phyloP scores from a whole-genome alignment of 1,140 invertebrate species.

The Trichonephila clavata region DNA sequence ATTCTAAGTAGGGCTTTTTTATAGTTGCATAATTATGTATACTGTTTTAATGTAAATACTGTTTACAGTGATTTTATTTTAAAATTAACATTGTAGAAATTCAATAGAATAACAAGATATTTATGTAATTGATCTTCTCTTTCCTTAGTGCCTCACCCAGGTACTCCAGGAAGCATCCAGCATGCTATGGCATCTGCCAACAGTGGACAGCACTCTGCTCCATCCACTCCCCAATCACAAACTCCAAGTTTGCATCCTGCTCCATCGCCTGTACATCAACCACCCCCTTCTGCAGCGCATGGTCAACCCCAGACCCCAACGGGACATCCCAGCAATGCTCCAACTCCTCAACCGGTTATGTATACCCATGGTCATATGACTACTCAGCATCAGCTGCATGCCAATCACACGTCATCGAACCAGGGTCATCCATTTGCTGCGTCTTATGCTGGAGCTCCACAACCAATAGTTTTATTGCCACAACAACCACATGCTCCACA shows the following conservation, averaged over 20 bases:
- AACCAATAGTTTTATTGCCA: slow-evolving; percentile 75
- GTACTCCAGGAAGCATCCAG: slow-evolving; percentile 35
- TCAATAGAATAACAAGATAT: no score
- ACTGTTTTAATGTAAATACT: no score
- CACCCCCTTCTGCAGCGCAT: slow-evolving; percentile 51
- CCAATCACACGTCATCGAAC: slow-evolving; percentile 37
- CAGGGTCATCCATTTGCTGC: slow-evolving; percentile 65
- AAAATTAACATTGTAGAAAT: no score
- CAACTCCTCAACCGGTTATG: slow-evolving; percentile 74
- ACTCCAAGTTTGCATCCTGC: slow-evolving; percentile 72
- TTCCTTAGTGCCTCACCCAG: slow-evolving; percentile 61
- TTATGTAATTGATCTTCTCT: not conserved
- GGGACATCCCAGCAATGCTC: slow-evolving; percentile 57
- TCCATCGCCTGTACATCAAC: slow-evolving; percentile 76
- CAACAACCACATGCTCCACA: slow-evolving; percentile 70
- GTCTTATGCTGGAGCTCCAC: slow-evolving; percentile 50
- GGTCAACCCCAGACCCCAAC: slow-evolving; percentile 69
- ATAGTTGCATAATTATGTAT: no score
- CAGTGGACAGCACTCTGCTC: slow-evolving; percentile 70
- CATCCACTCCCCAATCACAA: slow-evolving; percentile 75
- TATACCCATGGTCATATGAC: slow-evolving; percentile 72
- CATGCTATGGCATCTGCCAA: slow-evolving; percentile 61
- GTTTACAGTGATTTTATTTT: no score
- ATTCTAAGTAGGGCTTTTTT: no score
- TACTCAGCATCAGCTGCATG: slow-evolving; percentile 63